These are phyloP conservation scores for Dysidea cf. avara DNA, from an alignment of 37 sponge, comb jelly and placozoan genomes.

Conservation along the genomic window DNA sequence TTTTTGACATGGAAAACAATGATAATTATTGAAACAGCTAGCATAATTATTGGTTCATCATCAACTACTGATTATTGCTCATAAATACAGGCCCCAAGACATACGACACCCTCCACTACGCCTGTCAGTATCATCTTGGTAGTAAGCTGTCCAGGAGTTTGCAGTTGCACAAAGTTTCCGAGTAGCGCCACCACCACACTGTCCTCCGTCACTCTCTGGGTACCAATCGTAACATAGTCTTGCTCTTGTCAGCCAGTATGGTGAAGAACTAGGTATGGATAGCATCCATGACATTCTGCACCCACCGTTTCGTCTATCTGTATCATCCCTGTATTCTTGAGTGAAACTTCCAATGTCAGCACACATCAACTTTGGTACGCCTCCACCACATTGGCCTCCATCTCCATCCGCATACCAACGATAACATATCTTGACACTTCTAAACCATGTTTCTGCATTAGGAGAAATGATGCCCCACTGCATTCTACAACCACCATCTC, in stretches of 20 bases:
- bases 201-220: conserved; percentile 1
- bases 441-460: background rate
- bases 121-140: background rate
- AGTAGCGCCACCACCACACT: conserved; percentile 2
- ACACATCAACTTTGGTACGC: background rate
- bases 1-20: no score
- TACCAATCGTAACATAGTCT: background rate
- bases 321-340: background rate
- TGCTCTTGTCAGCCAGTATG: background rate
- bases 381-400: conserved; percentile 6
- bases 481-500: conserved; percentile 1
- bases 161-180: background rate
- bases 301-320: background rate
- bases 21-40: no score
- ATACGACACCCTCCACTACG: no score
- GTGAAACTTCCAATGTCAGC: background rate
- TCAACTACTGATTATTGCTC: no score
- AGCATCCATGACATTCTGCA: conserved; percentile 10
- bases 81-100: no score
- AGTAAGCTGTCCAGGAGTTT: conserved; percentile 3
- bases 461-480: conserved; percentile 4
- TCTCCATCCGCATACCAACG: no score
- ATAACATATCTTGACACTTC: conserved; percentile 2
- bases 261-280: background rate
- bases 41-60: no score